Conservation (phyloP, 2,888 invertebrate genomes). For the Polymixis flavicincta region DNA sequence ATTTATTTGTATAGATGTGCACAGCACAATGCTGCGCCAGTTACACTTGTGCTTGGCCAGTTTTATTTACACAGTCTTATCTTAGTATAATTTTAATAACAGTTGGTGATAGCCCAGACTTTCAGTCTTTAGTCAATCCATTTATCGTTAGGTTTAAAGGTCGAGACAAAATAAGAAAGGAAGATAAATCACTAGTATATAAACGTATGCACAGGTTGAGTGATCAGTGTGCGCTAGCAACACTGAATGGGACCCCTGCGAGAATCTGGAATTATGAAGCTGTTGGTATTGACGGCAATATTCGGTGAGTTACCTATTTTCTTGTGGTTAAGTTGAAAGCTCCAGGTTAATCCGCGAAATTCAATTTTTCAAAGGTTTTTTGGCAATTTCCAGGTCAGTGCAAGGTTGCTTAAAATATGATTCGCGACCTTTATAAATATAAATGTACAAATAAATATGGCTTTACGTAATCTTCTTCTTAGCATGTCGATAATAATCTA, state of each 20-base stretch:
- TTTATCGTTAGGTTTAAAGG: constrained; percentile 54
- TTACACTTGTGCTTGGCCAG: neutral
- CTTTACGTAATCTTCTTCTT: no score
- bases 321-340: neutral
- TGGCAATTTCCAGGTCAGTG: no score
- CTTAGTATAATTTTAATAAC: neutral
- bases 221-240: constrained; percentile 70
- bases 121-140: neutral
- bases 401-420: no score
- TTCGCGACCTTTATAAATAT: no score
- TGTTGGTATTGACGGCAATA: constrained; percentile 81
- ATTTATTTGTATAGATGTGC: neutral
- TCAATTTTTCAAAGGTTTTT: no score
- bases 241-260: constrained; percentile 58
- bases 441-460: no score
- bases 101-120: constrained; percentile 2
- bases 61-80: neutral
- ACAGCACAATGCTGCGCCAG: neutral
- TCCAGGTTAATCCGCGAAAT: no score
- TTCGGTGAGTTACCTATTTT: constrained; percentile 77
- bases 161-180: constrained; percentile 64
- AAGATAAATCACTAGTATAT: constrained; percentile 73
- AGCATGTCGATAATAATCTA: no score
- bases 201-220: constrained; percentile 59
- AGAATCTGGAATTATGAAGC: constrained; percentile 74